phyloP scores from a whole-genome alignment of 2,888 invertebrate genomes.

The Mycalesis mineus region DNA sequence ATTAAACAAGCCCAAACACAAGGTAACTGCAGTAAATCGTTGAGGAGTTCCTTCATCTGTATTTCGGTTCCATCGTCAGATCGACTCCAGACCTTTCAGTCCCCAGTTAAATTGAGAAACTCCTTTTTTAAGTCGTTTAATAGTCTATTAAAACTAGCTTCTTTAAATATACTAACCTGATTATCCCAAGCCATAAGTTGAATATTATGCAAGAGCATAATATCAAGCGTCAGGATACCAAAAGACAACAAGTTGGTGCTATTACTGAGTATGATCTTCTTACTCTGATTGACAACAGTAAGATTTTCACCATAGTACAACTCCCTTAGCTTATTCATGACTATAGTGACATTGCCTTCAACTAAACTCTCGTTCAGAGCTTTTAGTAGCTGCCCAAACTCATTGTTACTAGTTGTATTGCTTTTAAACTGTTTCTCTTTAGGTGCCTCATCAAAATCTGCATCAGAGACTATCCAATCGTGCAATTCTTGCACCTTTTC shows the following conservation, averaged over 20 bases:
- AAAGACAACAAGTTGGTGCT: constrained; percentile 74
- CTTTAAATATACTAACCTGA: constrained; percentile 61
- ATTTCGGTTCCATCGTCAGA: no score
- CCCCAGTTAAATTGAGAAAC: no score
- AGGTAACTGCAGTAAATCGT: no score
- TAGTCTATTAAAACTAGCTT: no score
- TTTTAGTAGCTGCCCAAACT: constrained; percentile 60
- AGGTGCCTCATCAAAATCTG: constrained; percentile 49
- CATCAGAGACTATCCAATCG: constrained; percentile 68
- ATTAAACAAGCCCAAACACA: no score
- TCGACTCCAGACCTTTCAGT: no score
- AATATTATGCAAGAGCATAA: constrained; percentile 77
- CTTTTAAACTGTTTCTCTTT: constrained; percentile 34
- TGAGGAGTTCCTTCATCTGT: no score
- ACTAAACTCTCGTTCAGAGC: constrained; percentile 74
- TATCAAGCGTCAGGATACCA: constrained; percentile 76
- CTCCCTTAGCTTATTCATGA: constrained; percentile 72
- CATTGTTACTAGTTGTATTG: constrained; percentile 29
- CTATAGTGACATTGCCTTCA: constrained; percentile 67
- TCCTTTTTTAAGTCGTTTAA: no score
- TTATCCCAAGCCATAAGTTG: constrained; percentile 78
- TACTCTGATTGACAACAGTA: constrained; percentile 44
- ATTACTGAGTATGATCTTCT: constrained; percentile 59
- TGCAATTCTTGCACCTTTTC: constrained; percentile 74
- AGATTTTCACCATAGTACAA: constrained; percentile 70